Evolutionary conservation across 2,797 vertebrate species (phyloP).

Genomic region (Pitangus sulphuratus): DNA sequence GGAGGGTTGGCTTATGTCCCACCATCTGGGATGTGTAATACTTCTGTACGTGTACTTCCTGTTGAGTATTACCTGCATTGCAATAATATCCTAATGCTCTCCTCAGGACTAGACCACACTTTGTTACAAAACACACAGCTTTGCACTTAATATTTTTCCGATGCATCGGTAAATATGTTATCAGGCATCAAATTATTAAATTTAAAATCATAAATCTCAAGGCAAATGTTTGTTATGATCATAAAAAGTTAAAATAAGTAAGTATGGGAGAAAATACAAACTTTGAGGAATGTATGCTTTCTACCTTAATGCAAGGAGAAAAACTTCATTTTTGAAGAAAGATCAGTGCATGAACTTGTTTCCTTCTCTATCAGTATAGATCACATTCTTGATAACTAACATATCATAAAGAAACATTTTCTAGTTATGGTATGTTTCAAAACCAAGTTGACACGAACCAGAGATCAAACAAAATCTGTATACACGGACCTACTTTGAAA

Average conservation of each 20-base stretch:
- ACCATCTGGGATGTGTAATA: neutral
- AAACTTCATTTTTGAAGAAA: neutral
- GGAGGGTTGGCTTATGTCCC: neutral
- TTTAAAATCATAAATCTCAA: neutral
- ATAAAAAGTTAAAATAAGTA: neutral
- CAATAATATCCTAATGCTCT: neutral
- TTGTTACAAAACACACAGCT: neutral
- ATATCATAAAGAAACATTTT: slow-evolving; percentile 35
- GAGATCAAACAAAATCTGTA: slow-evolving; percentile 74
- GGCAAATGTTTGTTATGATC: neutral
- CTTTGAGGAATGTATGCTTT: neutral
- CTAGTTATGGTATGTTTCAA: slow-evolving; percentile 59
- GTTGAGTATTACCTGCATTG: neutral
- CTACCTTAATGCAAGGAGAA: neutral
- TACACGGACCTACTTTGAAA: slow-evolving; percentile 62
- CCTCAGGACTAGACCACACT: neutral
- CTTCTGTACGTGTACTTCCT: neutral
- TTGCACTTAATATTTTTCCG: neutral
- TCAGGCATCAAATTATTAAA: neutral
- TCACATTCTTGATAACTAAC: slow-evolving; percentile 42
- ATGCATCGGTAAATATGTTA: neutral
- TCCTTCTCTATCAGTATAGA: neutral
- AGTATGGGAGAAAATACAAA: neutral
- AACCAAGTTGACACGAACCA: slow-evolving; percentile 53
- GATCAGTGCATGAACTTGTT: neutral